phyloP scores from a whole-genome alignment of 2,113 vertebrate species.

The Pampusana beccarii region DNA sequence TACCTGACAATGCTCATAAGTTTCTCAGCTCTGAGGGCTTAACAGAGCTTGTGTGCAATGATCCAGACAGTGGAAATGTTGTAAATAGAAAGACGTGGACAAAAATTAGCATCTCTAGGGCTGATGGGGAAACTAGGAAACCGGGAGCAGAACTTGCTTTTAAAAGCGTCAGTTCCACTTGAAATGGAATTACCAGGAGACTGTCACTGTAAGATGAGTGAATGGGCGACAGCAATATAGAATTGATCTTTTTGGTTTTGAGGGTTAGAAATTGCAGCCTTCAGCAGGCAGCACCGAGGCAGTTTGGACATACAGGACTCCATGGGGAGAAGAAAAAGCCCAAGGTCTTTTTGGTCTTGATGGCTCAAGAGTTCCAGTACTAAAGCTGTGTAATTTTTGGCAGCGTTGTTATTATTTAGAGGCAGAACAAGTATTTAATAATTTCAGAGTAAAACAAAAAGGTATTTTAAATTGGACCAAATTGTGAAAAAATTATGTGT shows the following conservation, averaged over 20 bases:
- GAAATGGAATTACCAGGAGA: background rate
- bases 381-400: background rate
- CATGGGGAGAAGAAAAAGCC: background rate
- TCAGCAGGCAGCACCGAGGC: background rate
- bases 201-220: background rate
- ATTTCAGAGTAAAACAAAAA: background rate
- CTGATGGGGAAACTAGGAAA: background rate
- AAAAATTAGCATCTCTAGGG: background rate
- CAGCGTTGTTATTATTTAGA: background rate
- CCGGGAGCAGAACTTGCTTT: background rate
- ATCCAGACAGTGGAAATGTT: background rate
- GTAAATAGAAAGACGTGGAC: background rate
- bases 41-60: background rate
- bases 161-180: background rate
- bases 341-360: background rate
- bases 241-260: background rate
- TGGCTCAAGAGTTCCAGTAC: background rate
- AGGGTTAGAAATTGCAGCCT: background rate
- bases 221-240: background rate
- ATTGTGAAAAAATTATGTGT: background rate
- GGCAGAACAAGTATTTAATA: background rate
- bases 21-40: background rate
- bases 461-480: background rate
- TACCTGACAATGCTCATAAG: background rate
- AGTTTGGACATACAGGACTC: background rate